phyloP scores from a whole-genome alignment of 2,888 invertebrate species.

The Andrena bicolor region DNA sequence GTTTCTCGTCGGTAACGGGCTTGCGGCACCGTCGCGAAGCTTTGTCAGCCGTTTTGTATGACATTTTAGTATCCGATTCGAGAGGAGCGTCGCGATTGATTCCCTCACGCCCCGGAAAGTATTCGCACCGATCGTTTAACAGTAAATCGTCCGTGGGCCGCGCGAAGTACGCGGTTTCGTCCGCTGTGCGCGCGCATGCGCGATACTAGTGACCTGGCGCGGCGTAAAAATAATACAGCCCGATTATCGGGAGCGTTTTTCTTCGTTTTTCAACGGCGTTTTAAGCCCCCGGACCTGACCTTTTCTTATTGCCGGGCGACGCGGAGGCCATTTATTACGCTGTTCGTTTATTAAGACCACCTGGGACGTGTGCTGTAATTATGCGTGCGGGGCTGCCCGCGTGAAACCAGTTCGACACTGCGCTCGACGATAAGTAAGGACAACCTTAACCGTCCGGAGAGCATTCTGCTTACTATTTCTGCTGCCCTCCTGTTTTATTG shows the following conservation, averaged over 20 bases:
- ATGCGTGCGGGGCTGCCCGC: constrained; percentile 29
- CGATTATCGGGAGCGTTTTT: constrained; percentile 44
- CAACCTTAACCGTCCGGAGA: background rate
- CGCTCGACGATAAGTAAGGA: constrained; percentile 42
- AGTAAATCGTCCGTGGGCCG: constrained; percentile 22
- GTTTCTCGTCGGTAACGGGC: background rate
- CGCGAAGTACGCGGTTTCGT: constrained; percentile 40
- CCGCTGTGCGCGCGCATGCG: constrained; percentile 3
- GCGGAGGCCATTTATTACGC: constrained; percentile 50
- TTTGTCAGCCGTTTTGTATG: background rate
- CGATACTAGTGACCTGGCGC: background rate
- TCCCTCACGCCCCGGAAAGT: constrained; percentile 11
- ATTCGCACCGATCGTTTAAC: constrained; percentile 37
- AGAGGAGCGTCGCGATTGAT: background rate
- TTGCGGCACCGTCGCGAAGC: background rate
- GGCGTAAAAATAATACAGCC: constrained; percentile 48
- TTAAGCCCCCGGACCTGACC: background rate
- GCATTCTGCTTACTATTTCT: background rate
- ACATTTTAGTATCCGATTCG: background rate
- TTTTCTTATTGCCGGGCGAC: constrained; percentile 31
- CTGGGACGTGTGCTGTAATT: constrained; percentile 56
- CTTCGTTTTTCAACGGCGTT: constrained; percentile 10
- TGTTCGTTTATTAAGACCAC: constrained; percentile 67
- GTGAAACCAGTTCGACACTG: constrained; percentile 61
- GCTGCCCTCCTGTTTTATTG: background rate